Conservation (phyloP, 2,888 invertebrate species). For the Chaetogeoica ovagalla region DNA sequence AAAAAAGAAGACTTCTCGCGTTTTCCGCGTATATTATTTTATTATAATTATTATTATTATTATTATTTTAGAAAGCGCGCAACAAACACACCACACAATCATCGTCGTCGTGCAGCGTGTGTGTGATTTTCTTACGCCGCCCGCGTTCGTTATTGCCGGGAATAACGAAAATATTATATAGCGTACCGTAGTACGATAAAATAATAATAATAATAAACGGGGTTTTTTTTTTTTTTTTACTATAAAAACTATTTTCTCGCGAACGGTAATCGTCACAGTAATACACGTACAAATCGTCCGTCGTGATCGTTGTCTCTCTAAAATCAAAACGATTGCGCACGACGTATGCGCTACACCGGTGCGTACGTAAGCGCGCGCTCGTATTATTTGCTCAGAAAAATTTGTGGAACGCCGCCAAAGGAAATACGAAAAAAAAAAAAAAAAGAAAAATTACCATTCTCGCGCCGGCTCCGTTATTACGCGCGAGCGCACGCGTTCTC, state of each 20-base stretch:
- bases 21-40: too few relatives aligned
- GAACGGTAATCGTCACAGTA: background rate
- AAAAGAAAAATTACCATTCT: too few relatives aligned
- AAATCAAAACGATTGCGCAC: background rate
- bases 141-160: background rate
- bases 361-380: too few relatives aligned
- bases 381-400: slow-evolving; percentile 3
- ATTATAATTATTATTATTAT: too few relatives aligned
- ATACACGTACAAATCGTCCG: background rate
- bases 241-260: too few relatives aligned
- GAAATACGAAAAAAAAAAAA: too few relatives aligned
- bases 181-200: background rate
- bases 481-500: too few relatives aligned
- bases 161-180: background rate
- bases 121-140: background rate
- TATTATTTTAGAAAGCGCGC: too few relatives aligned
- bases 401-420: background rate
- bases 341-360: background rate
- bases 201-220: slow-evolving; percentile 15
- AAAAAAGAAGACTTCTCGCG: too few relatives aligned
- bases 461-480: too few relatives aligned
- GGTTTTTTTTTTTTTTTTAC: background rate
- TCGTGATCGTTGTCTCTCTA: slow-evolving; percentile 6
- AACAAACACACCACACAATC: too few relatives aligned
- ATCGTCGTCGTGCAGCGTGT: background rate